Evolutionary conservation across 53 echinoderm and acorn worm species (phyloP).

Genomic region (Echinarachnius parma): DNA sequence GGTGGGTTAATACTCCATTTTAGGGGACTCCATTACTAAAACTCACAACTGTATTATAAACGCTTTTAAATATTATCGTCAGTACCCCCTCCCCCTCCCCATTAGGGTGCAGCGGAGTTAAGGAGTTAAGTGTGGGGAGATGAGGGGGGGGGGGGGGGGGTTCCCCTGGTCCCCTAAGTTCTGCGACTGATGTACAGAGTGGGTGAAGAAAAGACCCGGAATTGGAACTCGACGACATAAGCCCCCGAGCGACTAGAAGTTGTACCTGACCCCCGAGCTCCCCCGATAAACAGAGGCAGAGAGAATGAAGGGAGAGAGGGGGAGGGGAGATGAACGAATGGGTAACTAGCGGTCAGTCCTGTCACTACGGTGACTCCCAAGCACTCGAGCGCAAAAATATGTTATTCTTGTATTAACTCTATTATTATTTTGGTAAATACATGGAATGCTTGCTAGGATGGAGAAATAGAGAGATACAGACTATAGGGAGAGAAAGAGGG

Average conservation of each 20-base stretch:
- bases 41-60: too few relatives aligned
- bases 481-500: too few relatives aligned
- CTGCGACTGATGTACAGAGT: neutral
- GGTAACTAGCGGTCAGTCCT: conserved; percentile 45
- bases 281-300: conserved; percentile 25
- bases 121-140: conserved; percentile 12
- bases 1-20: too few relatives aligned
- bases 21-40: too few relatives aligned
- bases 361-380: neutral
- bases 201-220: conserved; percentile 14
- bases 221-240: conserved; percentile 48
- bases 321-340: neutral
- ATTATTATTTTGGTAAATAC: neutral
- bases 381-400: conserved; percentile 43
- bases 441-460: neutral
- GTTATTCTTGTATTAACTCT: conserved; percentile 31
- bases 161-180: too few relatives aligned
- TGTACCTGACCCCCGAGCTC: conserved; percentile 31
- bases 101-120: too few relatives aligned
- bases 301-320: too few relatives aligned
- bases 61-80: too few relatives aligned
- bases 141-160: neutral
- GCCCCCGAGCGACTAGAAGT: conserved; percentile 34
- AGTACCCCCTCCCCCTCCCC: too few relatives aligned
- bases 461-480: neutral